Evolutionary conservation across 1,140 invertebrate species (phyloP), one percentile per base, ranked within the genome.

Genomic region (Batillaria attramentaria): DNA sequence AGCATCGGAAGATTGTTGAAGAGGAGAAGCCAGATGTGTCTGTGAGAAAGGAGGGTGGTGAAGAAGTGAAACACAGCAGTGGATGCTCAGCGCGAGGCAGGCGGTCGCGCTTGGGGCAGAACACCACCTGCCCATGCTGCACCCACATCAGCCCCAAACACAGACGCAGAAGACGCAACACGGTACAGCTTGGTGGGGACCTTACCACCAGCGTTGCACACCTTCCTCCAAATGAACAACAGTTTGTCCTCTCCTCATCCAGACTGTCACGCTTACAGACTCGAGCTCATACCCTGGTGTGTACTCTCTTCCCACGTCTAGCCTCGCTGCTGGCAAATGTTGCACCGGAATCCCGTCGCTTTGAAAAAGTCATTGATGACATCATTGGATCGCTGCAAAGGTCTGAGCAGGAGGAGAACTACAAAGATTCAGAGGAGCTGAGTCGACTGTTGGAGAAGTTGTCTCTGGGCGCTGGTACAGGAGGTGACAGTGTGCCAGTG

Each of bases 271-370:
- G 54, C 39, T 24, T 83, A 35, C 77, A 81, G 69, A 42, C 57
- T 37, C 69, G 68, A 28, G 46, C 81, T 8, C 79, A 84, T 62
- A 65, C 24, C 5, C 54, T 84, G 20, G 68, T 81, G 42, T 77
- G 28, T 39, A 39, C 46, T 50, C 72, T 84, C 13, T 84, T 84
- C 70, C 83, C 83, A 28, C 77, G 68, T 43, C 70, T 84, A 8
- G 69, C 20, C 28, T 42, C 78, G 16, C 69, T 75, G 10, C 39
- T 83, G 41, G 35, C 42, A 24, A 13, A 43, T 1, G 62, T 83
- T 33, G 62, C 77, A 28, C 82, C 82, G 4, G 82, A 81, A 57
- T 81, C 79, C 6, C 35, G 35, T 1, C 1, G 46, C 6, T 83
- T 83, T 65, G n/a, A 57, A 31, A 39, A n/a, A 4, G 33, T 79